Base-by-base conservation (phyloP, 64 coral and sea anemone genomes). In the Montipora cactus region DNA sequence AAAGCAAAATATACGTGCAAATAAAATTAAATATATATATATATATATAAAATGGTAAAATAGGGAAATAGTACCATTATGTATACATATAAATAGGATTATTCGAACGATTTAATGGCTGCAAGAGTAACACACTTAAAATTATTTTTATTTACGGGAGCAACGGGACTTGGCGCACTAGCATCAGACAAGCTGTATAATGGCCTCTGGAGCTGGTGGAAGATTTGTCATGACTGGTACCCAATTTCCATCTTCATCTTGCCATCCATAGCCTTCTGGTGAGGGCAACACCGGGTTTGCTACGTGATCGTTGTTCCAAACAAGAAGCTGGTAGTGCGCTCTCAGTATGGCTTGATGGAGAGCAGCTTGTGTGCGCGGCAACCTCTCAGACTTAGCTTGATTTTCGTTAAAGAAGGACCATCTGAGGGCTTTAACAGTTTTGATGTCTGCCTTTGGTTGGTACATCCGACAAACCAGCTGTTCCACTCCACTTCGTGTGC, bases 201-300 rank as follows among this genome's bases (percentile, higher is more conserved):
- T 88, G 23, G 86, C 86, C 69, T 88, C 86, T 75, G 86, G 86
- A 76, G 86, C 86, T 87, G 83, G 83, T 87, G 83, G 28, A 28
- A 28, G 28, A 28, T 69, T 88, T 88, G 67, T 88, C 85, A 88
- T 88, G 70, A 88, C 85, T 74, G 85, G 68, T 88, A 89, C 87
- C 21, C 87, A 89, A 73, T 89, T 89, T 89, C 74, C 74, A 78
- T 89, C 87, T 89, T 89, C 74, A 89, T 89, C 87, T 89, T 76
- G 70, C 88, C 75, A 89, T 78, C 75, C 88, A 89, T 79, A 89
- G 52, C 75, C 88, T 79, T 89, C 74, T 92, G 90, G 90, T 75
- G 68, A 83, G 67, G 79, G 90, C 50, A 83, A 83, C 68, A 75
- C 90, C 67, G 20, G 79, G 69, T 91, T 91, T 83, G 67, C 67